A percentile compares a stretch with the other conserved stretches of the same genome.
Evolutionary conservation across 2,113 vertebrate genomes (phyloP).

Genomic region (Eudorcas thomsonii): DNA sequence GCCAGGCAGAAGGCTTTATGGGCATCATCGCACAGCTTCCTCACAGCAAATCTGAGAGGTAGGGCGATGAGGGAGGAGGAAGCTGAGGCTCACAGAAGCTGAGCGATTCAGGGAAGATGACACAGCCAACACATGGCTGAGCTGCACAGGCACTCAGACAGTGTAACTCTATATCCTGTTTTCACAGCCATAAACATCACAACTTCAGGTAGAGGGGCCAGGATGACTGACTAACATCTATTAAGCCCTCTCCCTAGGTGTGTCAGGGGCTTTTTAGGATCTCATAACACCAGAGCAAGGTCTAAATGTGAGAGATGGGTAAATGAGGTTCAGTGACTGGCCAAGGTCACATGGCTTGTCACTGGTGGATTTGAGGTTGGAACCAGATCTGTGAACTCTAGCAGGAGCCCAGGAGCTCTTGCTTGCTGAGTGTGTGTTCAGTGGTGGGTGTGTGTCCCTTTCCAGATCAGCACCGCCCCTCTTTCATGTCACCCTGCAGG

Average conservation of each 20-base stretch:
- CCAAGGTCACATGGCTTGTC: neutral
- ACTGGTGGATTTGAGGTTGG: neutral
- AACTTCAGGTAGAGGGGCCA: neutral
- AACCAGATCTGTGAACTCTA: neutral
- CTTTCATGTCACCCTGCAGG: neutral
- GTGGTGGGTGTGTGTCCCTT: neutral
- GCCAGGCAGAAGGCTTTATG: neutral
- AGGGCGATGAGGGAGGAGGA: neutral
- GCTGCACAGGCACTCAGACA: neutral
- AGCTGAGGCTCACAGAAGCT: neutral
- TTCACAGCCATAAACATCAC: neutral
- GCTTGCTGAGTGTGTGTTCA: neutral
- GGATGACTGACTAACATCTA: neutral
- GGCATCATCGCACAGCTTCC: neutral
- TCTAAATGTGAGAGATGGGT: neutral
- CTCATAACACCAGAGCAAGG: neutral
- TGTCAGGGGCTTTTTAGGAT: neutral
- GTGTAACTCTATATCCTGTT: neutral
- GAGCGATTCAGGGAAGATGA: neutral
- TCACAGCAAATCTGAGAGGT: neutral
- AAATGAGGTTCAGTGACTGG: neutral
- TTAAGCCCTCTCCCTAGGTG: neutral
- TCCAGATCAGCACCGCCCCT: neutral
- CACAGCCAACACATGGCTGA: neutral
- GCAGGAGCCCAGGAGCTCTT: neutral